Evolutionary conservation across 2,888 invertebrate genomes (phyloP), one percentile per base, ranked within the genome.

Genomic region (Drosophila limbata): DNA sequence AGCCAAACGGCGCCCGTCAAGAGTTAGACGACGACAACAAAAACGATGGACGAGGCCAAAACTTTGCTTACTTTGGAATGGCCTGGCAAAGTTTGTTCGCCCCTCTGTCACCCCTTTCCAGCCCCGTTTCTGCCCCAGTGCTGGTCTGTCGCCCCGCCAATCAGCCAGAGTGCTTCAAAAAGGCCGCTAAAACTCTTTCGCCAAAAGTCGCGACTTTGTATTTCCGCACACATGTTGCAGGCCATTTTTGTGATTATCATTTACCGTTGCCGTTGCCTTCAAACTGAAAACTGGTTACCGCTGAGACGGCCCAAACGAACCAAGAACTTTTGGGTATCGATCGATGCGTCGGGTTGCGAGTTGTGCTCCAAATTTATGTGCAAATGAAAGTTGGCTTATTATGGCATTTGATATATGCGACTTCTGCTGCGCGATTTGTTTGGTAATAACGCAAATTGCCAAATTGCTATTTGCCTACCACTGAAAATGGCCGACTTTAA

Each of bases 161-260:
- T 84, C 89, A 88, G 77, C 62, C 70, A 74, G 81, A 87, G 87
- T 84, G 84, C 82, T 74, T 42, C 65, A 65, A 71, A 82, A 68
- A 75, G 78, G 55, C 71, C 70, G 65, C 51, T 67, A 69, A 81
- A 87, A 79, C 84, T 79, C 84, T 85, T 84, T 81, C 84, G 73
- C 77, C 72, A 65, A 81, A 82, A 87, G 79, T 86, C 87, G 89
- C 84, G 87, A 55, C 84, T 71, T 70, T 51, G 88, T 80, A 85
- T 88, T 88, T 84, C 81, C 86, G 86, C 87, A 87, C 85, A 89
- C 87, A 89, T 85, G 89, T 89, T 85, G 89, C 85, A 61, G 77
- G 78, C 75, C 78, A 81, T 87, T 89, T 86, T 77, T 81, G 81
- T 86, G 84, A 82, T 81, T 84, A 88, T 84, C 88, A 84, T 84